Evolutionary conservation across 2,797 vertebrate genomes (phyloP).

Genomic region (Macropus fuliginosus): DNA sequence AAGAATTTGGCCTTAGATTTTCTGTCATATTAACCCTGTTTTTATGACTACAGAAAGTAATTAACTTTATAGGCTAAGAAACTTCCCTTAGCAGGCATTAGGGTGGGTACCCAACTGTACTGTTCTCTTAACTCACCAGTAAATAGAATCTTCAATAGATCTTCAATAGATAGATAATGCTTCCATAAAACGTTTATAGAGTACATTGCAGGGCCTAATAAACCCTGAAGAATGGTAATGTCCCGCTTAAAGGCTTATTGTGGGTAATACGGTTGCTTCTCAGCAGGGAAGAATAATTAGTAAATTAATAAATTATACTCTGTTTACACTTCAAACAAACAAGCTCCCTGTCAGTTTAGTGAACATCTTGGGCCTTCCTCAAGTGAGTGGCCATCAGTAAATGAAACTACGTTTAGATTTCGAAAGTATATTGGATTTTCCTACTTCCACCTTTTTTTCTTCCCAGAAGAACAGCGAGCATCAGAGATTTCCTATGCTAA

Average conservation of each 20-base stretch:
- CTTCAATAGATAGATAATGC: fast-evolving
- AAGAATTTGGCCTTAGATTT: background rate
- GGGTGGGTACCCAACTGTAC: background rate
- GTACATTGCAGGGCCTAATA: background rate
- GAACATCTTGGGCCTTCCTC: conserved; percentile 24
- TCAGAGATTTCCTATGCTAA: background rate
- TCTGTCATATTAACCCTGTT: background rate
- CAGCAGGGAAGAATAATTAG: background rate
- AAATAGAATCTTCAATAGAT: background rate
- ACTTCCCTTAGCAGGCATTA: background rate
- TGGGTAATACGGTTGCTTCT: background rate
- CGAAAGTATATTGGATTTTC: background rate
- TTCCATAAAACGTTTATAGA: background rate
- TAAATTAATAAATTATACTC: background rate
- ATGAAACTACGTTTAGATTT: conserved; percentile 42
- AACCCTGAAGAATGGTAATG: background rate
- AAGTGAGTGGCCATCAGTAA: conserved; percentile 45
- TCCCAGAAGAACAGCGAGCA: background rate
- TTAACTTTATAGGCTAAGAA: background rate
- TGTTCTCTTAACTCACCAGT: background rate
- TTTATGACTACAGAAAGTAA: background rate
- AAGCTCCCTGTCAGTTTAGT: conserved; percentile 17
- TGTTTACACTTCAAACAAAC: background rate
- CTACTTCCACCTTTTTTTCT: conserved; percentile 31
- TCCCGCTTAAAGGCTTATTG: background rate